These are phyloP conservation scores for Folsomia candida DNA, from an alignment of 2,888 invertebrate species.

Conservation along the genomic window DNA sequence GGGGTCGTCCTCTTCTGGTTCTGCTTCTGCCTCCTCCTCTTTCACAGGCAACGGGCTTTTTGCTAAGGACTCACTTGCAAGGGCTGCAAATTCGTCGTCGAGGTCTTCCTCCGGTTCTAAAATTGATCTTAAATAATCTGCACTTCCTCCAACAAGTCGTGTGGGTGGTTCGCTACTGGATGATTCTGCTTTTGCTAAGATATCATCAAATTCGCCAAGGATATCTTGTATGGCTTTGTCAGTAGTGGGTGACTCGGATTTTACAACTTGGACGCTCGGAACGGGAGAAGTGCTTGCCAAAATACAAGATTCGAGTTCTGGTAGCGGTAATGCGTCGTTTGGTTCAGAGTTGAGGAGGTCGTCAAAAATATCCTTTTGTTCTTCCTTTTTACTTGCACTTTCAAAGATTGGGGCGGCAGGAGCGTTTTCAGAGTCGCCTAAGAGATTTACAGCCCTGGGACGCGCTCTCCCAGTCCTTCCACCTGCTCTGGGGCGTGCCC, in stretches of 20 bases:
- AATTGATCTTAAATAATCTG: neutral
- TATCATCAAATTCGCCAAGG: constrained; percentile 48
- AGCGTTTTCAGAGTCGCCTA: constrained; percentile 48
- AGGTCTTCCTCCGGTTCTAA: constrained; percentile 59
- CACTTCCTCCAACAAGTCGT: neutral
- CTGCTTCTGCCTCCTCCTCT: constrained; percentile 51
- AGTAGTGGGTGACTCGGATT: too few species aligned
- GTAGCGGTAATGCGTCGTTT: constrained; percentile 24
- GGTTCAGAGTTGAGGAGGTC: constrained; percentile 34
- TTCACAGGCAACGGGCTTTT: constrained; percentile 59
- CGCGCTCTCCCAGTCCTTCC: constrained; percentile 47
- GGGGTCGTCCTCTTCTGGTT: constrained; percentile 53
- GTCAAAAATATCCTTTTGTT: constrained; percentile 34
- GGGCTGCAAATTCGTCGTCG: constrained; percentile 72
- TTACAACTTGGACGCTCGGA: neutral
- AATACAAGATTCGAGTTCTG: neutral
- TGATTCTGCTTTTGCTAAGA: neutral
- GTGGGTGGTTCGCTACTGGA: neutral
- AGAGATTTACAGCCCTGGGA: constrained; percentile 50
- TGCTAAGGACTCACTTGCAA: constrained; percentile 73
- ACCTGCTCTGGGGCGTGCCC: constrained; percentile 55
- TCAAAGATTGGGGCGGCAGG: constrained; percentile 56
- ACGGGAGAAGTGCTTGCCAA: neutral
- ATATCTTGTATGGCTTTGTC: constrained; percentile 35
- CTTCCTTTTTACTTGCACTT: constrained; percentile 10